Evolutionary conservation across 2,797 vertebrate species (phyloP), one percentile per base, ranked within the genome.

Genomic region (Sarcoramphus papa): DNA sequence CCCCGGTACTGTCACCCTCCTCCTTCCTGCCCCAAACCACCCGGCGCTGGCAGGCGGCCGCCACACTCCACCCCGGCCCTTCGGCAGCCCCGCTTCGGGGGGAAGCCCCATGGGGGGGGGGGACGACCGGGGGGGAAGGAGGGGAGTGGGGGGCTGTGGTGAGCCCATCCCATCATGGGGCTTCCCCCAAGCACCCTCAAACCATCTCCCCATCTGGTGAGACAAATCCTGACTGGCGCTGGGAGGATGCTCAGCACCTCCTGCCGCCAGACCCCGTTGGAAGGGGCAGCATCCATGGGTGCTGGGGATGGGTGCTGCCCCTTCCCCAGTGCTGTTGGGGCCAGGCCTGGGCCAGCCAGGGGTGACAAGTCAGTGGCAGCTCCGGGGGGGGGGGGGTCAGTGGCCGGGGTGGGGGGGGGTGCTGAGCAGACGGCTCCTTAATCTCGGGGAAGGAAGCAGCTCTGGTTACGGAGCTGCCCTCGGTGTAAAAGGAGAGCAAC

Each of bases 371-470:
- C 5, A 12, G 81, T 85, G 59, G 47, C 93, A 69, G 84, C 41
- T 80, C 77, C 2, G 22, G 33, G 22, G 24, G 54, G 69, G 15
- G 35, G n/a, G n/a, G n/a, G 30, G 13, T 28, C 50, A 50, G 75
- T 1, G 57, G 67, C 30, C 17, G 40, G 17, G 56, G 62, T 35
- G 47, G 16, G 22, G 70, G 45, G 70, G 54, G 24, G 59, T 21
- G 35, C n/a, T 17, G 35, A 95, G 92, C 91, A 95, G 91, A 96
- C 94, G 82, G 88, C 91, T 95, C 96, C 94, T 98, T 98, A 98
- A 98, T 98, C 98, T 98, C 92, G 89, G 97, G 97, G 96, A 98
- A 98, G 98, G 98, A 98, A 98, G 97, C 95, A 68, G 95, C 95
- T 98, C 97, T 69, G 79, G 97, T 98, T 98, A 97, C 97, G 78